A percentile compares a stretch with the other conserved stretches of the same genome.
phyloP scores from a whole-genome alignment of 2,113 vertebrate species.

The Festucalex cinctus region DNA sequence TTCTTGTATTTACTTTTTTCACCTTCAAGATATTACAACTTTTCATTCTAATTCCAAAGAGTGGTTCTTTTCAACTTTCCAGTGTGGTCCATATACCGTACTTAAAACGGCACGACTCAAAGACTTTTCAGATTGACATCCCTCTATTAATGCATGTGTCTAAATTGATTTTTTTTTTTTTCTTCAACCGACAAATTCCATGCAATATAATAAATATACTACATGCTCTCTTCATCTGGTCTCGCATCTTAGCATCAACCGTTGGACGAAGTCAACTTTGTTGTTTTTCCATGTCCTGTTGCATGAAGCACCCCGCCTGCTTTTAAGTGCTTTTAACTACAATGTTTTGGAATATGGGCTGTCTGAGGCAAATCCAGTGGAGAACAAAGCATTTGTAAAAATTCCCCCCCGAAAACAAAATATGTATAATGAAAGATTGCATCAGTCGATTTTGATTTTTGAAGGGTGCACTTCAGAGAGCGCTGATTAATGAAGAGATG shows the following conservation, averaged over 20 bases:
- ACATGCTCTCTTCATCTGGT: conserved; percentile 1
- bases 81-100: too few species aligned
- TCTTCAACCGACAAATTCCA: neutral
- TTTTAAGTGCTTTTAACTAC: conserved; percentile 21
- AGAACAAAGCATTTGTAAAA: conserved; percentile 46
- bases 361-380: conserved; percentile 33
- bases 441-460: conserved; percentile 38
- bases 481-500: conserved; percentile 47
- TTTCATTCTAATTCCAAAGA: too few species aligned
- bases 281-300: conserved; percentile 22
- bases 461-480: conserved; percentile 36
- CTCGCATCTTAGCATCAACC: conserved; percentile 20
- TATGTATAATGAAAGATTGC: conserved; percentile 51
- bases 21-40: too few species aligned
- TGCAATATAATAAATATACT: neutral
- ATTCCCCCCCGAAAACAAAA: conserved; percentile 14
- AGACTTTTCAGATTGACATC: too few species aligned
- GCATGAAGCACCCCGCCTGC: conserved; percentile 19
- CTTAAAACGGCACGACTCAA: too few species aligned
- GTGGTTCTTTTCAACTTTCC: too few species aligned
- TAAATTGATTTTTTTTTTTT: neutral
- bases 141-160: neutral
- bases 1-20: too few species aligned
- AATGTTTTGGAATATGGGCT: conserved; percentile 14
- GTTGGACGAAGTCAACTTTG: conserved; percentile 8